Percentiles rank a stretch among this genome's conserved stretches.
phyloP scores from a whole-genome alignment of 1,140 invertebrate species.

The Ptiloglossa arizonensis region DNA sequence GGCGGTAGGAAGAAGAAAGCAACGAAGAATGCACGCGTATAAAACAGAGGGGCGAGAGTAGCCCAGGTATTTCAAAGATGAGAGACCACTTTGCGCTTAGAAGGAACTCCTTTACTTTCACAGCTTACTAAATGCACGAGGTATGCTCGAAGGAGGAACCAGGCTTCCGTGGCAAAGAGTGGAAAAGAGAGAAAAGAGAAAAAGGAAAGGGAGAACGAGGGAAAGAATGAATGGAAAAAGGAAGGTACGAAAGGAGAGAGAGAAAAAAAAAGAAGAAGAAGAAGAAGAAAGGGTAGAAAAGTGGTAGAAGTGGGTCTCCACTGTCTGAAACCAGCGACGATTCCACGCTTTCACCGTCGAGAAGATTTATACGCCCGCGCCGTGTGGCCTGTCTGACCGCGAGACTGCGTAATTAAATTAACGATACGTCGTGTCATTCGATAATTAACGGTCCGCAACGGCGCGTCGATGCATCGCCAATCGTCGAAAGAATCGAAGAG shows the following conservation, averaged over 20 bases:
- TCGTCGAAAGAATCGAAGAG: not conserved
- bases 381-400: constrained; percentile 34
- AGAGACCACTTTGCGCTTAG: constrained; percentile 61
- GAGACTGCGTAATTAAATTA: constrained; percentile 63
- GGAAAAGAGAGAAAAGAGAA: not conserved
- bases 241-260: not conserved
- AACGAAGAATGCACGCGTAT: constrained; percentile 20
- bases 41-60: constrained; percentile 47
- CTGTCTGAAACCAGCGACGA: constrained; percentile 19
- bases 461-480: not conserved
- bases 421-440: constrained; percentile 52
- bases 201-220: no score
- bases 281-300: constrained; percentile 3
- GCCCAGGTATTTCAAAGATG: constrained; percentile 60
- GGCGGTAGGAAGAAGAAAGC: constrained; percentile 3
- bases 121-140: constrained; percentile 51
- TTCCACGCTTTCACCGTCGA: constrained; percentile 12
- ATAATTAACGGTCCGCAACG: constrained; percentile 39
- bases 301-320: not conserved
- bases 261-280: not conserved
- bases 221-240: not conserved
- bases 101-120: constrained; percentile 56
- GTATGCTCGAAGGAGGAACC: constrained; percentile 40
- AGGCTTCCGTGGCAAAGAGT: constrained; percentile 11
- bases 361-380: not conserved